Conservation (phyloP, 1,140 invertebrate species). For the Condylostylus longicornis region DNA sequence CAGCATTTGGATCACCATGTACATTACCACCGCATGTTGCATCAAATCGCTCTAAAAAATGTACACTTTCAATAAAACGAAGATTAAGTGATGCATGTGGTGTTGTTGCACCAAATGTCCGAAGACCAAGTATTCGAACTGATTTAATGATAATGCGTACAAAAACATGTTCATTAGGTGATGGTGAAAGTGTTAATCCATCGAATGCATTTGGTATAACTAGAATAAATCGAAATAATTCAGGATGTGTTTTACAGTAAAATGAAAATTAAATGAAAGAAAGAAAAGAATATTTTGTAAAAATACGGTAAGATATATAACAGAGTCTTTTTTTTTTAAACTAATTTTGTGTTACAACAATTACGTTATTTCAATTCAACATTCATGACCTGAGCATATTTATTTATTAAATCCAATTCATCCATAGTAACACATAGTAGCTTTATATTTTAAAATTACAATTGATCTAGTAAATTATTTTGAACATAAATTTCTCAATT, state of each 20-base stretch:
- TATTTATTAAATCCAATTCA: no score
- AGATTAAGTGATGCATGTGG: slow-evolving; percentile 69
- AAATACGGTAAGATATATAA: no score
- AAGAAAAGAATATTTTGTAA: no score
- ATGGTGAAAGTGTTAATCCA: slow-evolving; percentile 36
- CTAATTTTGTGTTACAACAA: no score
- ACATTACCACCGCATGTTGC: slow-evolving; percentile 49
- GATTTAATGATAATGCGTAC: slow-evolving; percentile 73
- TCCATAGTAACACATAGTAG: no score
- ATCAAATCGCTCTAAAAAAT: slow-evolving; percentile 50
- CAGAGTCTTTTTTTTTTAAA: no score
- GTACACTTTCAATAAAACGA: slow-evolving; percentile 59
- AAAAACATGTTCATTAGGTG: slow-evolving; percentile 54
- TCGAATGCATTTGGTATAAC: background rate
- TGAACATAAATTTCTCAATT: no score
- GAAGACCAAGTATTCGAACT: slow-evolving; percentile 67
- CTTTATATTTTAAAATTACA: no score
- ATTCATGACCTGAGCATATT: no score
- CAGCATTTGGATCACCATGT: slow-evolving; percentile 52
- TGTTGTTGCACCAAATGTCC: slow-evolving; percentile 66
- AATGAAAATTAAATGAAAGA: no score
- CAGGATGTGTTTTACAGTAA: slow-evolving; percentile 4
- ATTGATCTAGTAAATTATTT: no score
- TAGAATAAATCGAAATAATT: background rate
- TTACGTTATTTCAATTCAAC: no score